Evolutionary conservation across 1,140 invertebrate genomes (phyloP).

Genomic region (Drosophila ficusphila): DNA sequence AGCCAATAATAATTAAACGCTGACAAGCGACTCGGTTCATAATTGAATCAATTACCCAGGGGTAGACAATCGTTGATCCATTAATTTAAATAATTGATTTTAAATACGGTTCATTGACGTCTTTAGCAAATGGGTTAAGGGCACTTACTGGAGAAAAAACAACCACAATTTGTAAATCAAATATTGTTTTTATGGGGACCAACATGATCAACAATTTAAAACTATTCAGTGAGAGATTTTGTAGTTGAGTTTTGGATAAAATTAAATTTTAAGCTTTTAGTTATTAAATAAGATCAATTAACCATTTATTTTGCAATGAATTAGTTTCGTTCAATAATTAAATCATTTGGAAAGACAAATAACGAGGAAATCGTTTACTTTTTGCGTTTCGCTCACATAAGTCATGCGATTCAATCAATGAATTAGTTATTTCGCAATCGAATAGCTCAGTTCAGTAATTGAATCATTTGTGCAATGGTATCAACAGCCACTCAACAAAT

Average conservation of each 20-base stretch:
- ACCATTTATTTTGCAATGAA: too few species aligned
- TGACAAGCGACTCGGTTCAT: background rate
- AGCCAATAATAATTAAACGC: background rate
- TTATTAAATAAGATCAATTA: too few species aligned
- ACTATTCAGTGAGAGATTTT: too few species aligned
- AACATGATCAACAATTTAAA: too few species aligned
- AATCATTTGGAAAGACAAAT: too few species aligned
- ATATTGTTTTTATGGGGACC: background rate
- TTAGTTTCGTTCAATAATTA: too few species aligned
- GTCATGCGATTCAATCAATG: too few species aligned
- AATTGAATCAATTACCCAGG: conserved; percentile 20
- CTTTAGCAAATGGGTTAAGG: background rate
- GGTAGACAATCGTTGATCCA: conserved; percentile 1
- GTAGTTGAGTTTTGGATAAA: too few species aligned
- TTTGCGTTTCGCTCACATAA: too few species aligned
- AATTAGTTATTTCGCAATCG: too few species aligned
- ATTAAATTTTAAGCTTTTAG: too few species aligned
- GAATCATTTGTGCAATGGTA: background rate
- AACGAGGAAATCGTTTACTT: too few species aligned
- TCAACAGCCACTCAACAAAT: background rate
- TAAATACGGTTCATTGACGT: conserved; percentile 14
- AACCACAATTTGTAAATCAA: background rate
- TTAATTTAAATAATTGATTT: conserved; percentile 32
- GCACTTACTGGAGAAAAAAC: background rate
- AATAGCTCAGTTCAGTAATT: background rate